Evolutionary conservation across 2,888 invertebrate genomes (phyloP).

Genomic region (Anticlea derivata): DNA sequence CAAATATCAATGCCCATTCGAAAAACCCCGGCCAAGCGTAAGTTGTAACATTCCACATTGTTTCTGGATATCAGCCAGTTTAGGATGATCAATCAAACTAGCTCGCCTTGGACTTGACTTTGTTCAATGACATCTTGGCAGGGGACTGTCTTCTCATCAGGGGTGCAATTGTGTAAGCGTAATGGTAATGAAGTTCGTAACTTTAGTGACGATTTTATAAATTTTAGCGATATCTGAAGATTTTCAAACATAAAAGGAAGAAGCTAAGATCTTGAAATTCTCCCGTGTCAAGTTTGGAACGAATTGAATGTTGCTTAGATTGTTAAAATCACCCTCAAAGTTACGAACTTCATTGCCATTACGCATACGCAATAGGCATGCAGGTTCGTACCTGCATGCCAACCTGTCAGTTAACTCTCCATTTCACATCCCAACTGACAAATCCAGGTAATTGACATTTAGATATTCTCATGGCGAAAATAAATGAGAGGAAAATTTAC

Average conservation of each 20-base stretch:
- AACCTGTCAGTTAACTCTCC: slow-evolving; percentile 36
- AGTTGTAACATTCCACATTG: slow-evolving; percentile 54
- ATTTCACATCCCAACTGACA: slow-evolving; percentile 32
- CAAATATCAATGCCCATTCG: slow-evolving; percentile 2
- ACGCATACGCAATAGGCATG: too few relatives aligned
- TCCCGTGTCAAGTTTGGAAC: too few relatives aligned
- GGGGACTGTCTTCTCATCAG: slow-evolving; percentile 36
- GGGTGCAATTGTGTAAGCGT: too few relatives aligned
- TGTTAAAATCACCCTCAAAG: too few relatives aligned
- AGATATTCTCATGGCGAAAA: slow-evolving; percentile 25
- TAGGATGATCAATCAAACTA: slow-evolving; percentile 61
- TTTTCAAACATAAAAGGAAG: too few relatives aligned
- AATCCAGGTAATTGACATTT: slow-evolving; percentile 39
- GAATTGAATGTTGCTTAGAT: too few relatives aligned
- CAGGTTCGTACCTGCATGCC: too few relatives aligned
- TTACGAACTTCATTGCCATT: too few relatives aligned
- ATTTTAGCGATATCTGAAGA: too few relatives aligned
- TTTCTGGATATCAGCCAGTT: slow-evolving; percentile 64
- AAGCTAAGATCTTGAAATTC: too few relatives aligned
- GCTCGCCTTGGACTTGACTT: slow-evolving; percentile 66
- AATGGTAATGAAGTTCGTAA: too few relatives aligned
- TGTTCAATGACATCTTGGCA: slow-evolving; percentile 46
- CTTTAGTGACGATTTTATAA: too few relatives aligned
- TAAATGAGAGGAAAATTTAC: slow-evolving; percentile 3
- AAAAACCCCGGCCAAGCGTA: slow-evolving; percentile 3